Percentiles rank a stretch among this genome's conserved stretches.
Evolutionary conservation across 2,113 vertebrate species (phyloP).

Genomic region (Siniperca knerii): DNA sequence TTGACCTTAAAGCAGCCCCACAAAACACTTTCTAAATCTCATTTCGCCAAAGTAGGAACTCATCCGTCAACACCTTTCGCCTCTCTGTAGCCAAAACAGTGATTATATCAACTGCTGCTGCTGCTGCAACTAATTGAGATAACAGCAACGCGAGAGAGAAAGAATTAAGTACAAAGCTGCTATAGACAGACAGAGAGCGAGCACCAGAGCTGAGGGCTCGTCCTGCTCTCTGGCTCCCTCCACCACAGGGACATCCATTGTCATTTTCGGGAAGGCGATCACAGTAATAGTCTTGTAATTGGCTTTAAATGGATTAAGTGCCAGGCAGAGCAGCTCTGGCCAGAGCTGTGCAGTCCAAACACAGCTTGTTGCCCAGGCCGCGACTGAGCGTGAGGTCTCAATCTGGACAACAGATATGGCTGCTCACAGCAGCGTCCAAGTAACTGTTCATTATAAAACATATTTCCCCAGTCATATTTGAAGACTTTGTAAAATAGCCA

Average conservation of each 20-base stretch:
- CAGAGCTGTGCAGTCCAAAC: slow-evolving; percentile 58
- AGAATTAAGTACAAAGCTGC: slow-evolving; percentile 18
- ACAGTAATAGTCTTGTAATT: slow-evolving; percentile 83
- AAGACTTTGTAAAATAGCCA: slow-evolving; percentile 27
- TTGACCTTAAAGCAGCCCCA: slow-evolving; percentile 51
- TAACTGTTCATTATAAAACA: background rate
- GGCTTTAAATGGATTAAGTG: slow-evolving; percentile 82
- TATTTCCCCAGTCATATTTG: background rate
- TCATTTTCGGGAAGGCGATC: slow-evolving; percentile 80
- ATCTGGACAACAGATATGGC: slow-evolving; percentile 58
- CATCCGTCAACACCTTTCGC: slow-evolving; percentile 67
- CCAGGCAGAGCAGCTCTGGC: slow-evolving; percentile 52
- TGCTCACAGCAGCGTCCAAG: background rate
- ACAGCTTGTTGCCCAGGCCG: slow-evolving; percentile 56
- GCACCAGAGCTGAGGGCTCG: slow-evolving; percentile 28
- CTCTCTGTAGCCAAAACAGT: slow-evolving; percentile 67
- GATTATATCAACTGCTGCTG: slow-evolving; percentile 63
- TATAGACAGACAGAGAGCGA: background rate
- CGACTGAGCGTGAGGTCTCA: slow-evolving; percentile 63
- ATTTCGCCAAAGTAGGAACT: slow-evolving; percentile 61
- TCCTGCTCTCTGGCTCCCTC: slow-evolving; percentile 49
- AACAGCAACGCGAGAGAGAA: slow-evolving; percentile 36
- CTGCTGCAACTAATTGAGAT: slow-evolving; percentile 53
- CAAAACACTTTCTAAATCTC: slow-evolving; percentile 62
- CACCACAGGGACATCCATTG: slow-evolving; percentile 56